Conservation (phyloP, 1,140 invertebrate genomes). For the Bombus vancouverensis region DNA sequence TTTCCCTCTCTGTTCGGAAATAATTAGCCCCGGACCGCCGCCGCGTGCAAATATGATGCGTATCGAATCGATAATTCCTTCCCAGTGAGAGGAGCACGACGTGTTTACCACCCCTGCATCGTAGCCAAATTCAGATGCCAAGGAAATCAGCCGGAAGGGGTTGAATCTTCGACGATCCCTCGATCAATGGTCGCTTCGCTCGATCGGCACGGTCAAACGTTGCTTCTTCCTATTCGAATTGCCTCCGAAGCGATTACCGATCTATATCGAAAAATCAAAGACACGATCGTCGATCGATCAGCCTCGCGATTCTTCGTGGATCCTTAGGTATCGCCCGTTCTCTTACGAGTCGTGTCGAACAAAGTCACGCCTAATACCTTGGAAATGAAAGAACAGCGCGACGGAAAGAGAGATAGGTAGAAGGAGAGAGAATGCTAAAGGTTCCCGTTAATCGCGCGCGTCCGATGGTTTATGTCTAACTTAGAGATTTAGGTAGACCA, state of each 20-base stretch:
- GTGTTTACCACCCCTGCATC: constrained; percentile 19
- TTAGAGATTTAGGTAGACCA: constrained; percentile 27
- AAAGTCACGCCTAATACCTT: neutral
- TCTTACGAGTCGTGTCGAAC: too few species aligned
- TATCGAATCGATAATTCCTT: constrained; percentile 55
- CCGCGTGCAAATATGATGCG: constrained; percentile 46
- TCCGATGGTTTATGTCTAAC: constrained; percentile 18
- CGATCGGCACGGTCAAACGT: neutral
- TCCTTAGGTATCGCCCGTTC: too few species aligned
- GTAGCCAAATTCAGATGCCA: neutral
- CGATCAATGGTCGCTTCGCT: neutral
- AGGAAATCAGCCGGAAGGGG: neutral
- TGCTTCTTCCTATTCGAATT: neutral
- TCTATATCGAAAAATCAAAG: neutral
- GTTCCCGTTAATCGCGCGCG: constrained; percentile 14
- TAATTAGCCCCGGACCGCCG: constrained; percentile 39
- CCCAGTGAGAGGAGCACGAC: neutral
- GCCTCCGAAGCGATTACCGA: neutral
- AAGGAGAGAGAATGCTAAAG: neutral
- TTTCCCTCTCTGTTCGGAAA: constrained; percentile 23
- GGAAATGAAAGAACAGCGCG: neutral
- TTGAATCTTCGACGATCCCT: neutral
- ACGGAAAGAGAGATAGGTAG: neutral
- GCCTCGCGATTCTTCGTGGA: neutral
- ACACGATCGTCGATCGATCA: neutral